Evolutionary conservation across 2,797 vertebrate species (phyloP).

Genomic region (Thamnophis elegans): DNA sequence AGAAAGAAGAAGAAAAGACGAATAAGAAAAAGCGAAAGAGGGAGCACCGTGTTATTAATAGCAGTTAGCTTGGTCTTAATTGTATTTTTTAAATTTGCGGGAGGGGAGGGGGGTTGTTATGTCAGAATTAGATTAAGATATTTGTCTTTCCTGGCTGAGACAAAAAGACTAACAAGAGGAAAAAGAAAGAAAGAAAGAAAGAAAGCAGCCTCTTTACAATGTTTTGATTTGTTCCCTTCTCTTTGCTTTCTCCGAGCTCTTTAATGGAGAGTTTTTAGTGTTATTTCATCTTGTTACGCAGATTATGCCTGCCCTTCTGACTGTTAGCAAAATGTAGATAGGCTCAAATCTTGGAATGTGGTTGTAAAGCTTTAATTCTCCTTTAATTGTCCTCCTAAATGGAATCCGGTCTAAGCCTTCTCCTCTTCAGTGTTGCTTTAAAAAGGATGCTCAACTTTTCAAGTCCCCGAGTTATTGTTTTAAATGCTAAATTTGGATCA

Average conservation of each 20-base stretch:
- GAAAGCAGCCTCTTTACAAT: neutral
- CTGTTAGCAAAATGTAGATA: neutral
- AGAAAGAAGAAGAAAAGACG: neutral
- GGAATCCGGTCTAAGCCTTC: neutral
- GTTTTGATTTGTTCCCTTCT: neutral
- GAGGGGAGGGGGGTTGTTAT: neutral
- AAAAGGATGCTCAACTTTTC: neutral
- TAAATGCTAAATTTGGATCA: neutral
- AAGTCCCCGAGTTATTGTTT: neutral
- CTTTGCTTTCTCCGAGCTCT: neutral
- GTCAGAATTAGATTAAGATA: neutral
- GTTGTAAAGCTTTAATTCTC: neutral
- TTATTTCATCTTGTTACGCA: neutral
- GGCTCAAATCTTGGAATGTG: neutral
- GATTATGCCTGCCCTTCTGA: neutral
- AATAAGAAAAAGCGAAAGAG: conserved; percentile 32
- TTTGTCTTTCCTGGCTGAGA: neutral
- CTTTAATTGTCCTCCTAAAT: neutral
- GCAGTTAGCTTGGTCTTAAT: neutral
- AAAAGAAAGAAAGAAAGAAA: neutral
- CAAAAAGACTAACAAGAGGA: neutral
- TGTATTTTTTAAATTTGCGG: neutral
- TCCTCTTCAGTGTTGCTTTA: neutral
- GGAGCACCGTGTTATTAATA: conserved; percentile 17
- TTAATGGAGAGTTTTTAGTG: neutral